Percentiles rank a stretch among this genome's conserved stretches.
Conservation (phyloP, 2,113 vertebrate species). For the Phalacrocorax aristotelis region DNA sequence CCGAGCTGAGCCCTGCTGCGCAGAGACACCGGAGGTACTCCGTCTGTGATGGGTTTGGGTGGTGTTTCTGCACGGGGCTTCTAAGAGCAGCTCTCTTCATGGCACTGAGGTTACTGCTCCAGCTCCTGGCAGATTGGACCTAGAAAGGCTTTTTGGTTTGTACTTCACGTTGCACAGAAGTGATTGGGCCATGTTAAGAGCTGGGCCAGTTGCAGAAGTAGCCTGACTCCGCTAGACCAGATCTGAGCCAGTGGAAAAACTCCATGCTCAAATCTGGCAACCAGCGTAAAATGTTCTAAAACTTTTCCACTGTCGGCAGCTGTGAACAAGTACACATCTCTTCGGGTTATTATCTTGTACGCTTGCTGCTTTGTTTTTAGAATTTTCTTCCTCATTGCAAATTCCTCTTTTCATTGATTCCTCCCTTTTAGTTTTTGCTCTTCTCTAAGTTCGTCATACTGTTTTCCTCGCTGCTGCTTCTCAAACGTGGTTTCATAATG, state of each 20-base stretch:
- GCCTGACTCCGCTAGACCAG: background rate
- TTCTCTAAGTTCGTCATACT: background rate
- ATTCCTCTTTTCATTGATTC: background rate
- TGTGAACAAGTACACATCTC: background rate
- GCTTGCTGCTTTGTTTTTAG: background rate
- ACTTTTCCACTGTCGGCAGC: background rate
- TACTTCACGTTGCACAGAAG: background rate
- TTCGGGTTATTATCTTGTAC: background rate
- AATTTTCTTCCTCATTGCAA: background rate
- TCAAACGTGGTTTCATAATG: background rate
- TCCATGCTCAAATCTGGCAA: background rate
- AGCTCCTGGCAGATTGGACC: background rate
- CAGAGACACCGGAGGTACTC: accelerated
- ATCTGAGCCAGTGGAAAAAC: background rate
- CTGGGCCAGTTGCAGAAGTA: background rate
- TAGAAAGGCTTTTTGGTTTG: background rate
- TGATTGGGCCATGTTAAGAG: background rate
- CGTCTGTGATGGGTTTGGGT: accelerated
- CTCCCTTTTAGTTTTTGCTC: background rate
- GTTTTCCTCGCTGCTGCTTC: background rate
- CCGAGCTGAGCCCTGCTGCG: accelerated
- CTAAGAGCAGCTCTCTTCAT: background rate
- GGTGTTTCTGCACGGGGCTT: background rate
- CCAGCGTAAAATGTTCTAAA: background rate
- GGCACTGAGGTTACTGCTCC: background rate